These are phyloP conservation scores for Dipus sagitta DNA, from an alignment of 2,797 vertebrate species.

Conservation along the genomic window DNA sequence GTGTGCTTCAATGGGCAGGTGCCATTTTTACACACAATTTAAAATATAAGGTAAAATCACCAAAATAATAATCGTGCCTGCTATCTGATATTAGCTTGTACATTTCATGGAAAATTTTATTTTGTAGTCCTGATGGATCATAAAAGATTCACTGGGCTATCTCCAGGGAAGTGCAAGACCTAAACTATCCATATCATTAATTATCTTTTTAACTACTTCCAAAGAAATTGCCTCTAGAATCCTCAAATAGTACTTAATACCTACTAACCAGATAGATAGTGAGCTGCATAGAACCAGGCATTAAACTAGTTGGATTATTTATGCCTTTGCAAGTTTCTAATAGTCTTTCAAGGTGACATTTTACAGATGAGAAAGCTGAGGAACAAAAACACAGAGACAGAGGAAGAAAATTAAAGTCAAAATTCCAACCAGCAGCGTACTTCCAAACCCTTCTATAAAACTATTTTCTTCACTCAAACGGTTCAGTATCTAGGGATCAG, in stretches of 20 bases:
- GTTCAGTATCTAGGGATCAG: not conserved
- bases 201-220: constrained; percentile 31
- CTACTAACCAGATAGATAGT: not conserved
- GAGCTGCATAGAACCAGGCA: not conserved
- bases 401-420: not conserved
- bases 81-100: not conserved
- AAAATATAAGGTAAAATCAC: constrained; percentile 14
- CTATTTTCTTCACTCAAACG: not conserved
- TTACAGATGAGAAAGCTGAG: not conserved
- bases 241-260: constrained; percentile 9
- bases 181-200: not conserved
- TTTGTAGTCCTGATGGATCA: not conserved
- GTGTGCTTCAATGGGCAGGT: not conserved
- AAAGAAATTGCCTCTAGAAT: not conserved
- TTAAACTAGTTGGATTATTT: not conserved
- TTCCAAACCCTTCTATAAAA: not conserved
- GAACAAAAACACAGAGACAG: not conserved
- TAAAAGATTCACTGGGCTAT: not conserved
- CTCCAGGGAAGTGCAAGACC: constrained; percentile 14
- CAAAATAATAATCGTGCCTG: constrained; percentile 15
- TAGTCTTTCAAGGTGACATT: not conserved
- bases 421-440: not conserved
- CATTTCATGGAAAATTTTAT: constrained; percentile 39
- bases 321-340: not conserved
- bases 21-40: constrained; percentile 41